Conservation (phyloP, 2,797 vertebrate species). For the Pelochelys cantorii region DNA sequence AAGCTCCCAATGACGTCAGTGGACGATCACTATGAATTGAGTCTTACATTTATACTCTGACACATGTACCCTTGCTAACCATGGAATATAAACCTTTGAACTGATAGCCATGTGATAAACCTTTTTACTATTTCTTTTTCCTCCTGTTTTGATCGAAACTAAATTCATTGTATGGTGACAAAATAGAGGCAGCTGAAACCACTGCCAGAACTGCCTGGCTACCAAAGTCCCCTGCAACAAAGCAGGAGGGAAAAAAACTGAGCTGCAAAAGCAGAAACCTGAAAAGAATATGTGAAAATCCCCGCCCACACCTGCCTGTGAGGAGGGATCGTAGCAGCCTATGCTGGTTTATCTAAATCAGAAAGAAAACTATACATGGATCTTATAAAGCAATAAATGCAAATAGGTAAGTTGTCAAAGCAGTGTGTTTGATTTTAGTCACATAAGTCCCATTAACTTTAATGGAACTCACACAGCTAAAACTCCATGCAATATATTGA, state of each 20-base stretch:
- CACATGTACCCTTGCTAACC: not conserved
- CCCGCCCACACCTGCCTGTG: not conserved
- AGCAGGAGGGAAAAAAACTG: not conserved
- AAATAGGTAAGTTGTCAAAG: constrained; percentile 15
- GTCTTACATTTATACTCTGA: not conserved
- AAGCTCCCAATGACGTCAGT: not conserved
- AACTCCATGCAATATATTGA: not conserved
- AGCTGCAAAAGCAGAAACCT: not conserved
- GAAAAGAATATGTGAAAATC: constrained; percentile 10
- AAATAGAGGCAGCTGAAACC: not conserved
- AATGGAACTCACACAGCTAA: not conserved
- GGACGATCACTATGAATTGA: not conserved
- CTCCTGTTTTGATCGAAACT: not conserved
- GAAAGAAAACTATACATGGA: not conserved
- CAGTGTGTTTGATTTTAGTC: not conserved
- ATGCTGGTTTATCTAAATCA: not conserved
- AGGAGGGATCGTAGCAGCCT: not conserved
- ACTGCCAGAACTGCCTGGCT: not conserved
- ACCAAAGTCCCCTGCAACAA: not conserved
- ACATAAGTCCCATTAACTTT: not conserved
- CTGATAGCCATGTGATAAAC: rapidly evolving
- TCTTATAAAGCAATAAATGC: not conserved
- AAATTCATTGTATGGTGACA: not conserved
- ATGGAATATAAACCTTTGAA: not conserved
- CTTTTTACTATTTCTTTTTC: rapidly evolving